A percentile compares a stretch with the other conserved stretches of the same genome.
Evolutionary conservation across 2,888 invertebrate genomes (phyloP).

Genomic region (Mythimna ferrago): DNA sequence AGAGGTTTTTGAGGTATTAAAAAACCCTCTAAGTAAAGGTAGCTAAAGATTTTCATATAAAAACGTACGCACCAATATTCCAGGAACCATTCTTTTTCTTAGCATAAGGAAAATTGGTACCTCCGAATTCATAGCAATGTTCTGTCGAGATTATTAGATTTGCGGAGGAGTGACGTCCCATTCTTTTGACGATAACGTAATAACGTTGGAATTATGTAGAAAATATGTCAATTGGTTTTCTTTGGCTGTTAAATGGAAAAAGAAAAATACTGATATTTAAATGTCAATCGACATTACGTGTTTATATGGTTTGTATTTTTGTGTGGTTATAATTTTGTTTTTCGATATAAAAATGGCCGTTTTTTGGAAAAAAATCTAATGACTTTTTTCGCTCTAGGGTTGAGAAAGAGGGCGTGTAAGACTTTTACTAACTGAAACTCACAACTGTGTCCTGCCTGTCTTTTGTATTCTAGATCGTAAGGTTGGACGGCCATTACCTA

Average conservation of each 20-base stretch:
- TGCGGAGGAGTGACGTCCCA: constrained; percentile 25
- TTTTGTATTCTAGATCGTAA: too few relatives aligned
- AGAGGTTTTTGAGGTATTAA: too few relatives aligned
- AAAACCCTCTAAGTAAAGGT: not conserved
- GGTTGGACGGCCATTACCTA: too few relatives aligned
- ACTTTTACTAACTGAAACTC: too few relatives aligned
- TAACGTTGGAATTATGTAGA: constrained; percentile 2
- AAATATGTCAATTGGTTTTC: constrained; percentile 18
- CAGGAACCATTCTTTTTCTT: constrained; percentile 8
- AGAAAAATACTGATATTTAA: not conserved
- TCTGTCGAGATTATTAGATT: constrained; percentile 35
- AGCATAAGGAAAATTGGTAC: constrained; percentile 30
- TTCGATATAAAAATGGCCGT: too few relatives aligned
- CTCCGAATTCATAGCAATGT: constrained; percentile 24
- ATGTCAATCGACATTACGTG: not conserved
- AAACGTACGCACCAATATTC: not conserved
- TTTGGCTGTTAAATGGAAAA: constrained; percentile 7
- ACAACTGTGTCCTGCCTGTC: too few relatives aligned
- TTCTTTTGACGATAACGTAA: constrained; percentile 16
- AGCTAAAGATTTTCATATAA: not conserved
- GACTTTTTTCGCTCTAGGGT: too few relatives aligned
- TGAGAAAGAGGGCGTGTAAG: too few relatives aligned
- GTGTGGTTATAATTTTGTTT: too few relatives aligned
- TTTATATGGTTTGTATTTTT: not conserved
- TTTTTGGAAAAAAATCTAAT: too few relatives aligned